Evolutionary conservation across 2,113 vertebrate species (phyloP).

Genomic region (Odontesthes bonariensis): DNA sequence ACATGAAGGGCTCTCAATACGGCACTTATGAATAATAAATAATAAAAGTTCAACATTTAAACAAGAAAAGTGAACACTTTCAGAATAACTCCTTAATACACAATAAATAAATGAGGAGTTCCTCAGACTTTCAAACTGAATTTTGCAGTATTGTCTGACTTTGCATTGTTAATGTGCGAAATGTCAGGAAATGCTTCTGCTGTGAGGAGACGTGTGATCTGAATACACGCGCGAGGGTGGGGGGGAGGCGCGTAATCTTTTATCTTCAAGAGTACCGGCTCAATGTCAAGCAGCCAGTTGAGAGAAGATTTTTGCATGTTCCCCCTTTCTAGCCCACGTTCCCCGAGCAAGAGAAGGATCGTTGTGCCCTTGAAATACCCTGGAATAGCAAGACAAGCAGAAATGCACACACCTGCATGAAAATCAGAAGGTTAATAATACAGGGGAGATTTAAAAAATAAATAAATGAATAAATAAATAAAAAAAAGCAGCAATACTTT

Average conservation of each 20-base stretch:
- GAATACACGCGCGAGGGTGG: slow-evolving; percentile 32
- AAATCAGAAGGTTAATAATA: slow-evolving; percentile 15
- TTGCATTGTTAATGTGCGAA: slow-evolving; percentile 55
- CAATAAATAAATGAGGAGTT: slow-evolving; percentile 62
- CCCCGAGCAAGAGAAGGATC: slow-evolving; percentile 44
- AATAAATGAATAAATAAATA: too few species aligned
- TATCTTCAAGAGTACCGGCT: slow-evolving; percentile 55
- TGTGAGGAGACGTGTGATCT: slow-evolving; percentile 36
- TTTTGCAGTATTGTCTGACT: slow-evolving; percentile 48
- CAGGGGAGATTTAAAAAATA: neutral
- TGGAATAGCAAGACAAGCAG: slow-evolving; percentile 32
- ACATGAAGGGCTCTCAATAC: neutral
- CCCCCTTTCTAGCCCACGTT: neutral
- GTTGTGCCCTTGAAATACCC: slow-evolving; percentile 24
- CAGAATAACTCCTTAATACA: slow-evolving; percentile 36
- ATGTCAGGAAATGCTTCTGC: slow-evolving; percentile 29
- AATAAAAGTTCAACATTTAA: slow-evolving; percentile 33
- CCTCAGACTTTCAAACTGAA: slow-evolving; percentile 65
- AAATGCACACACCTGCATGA: slow-evolving; percentile 18
- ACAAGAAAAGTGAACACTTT: slow-evolving; percentile 37
- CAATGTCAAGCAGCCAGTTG: slow-evolving; percentile 60
- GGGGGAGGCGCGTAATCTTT: slow-evolving; percentile 56
- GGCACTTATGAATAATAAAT: slow-evolving; percentile 5
- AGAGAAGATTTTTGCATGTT: slow-evolving; percentile 37
- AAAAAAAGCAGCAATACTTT: slow-evolving; percentile 20